These are phyloP conservation scores for Hemitrygon akajei DNA, from an alignment of 2,797 vertebrate species.

Conservation along the genomic window DNA sequence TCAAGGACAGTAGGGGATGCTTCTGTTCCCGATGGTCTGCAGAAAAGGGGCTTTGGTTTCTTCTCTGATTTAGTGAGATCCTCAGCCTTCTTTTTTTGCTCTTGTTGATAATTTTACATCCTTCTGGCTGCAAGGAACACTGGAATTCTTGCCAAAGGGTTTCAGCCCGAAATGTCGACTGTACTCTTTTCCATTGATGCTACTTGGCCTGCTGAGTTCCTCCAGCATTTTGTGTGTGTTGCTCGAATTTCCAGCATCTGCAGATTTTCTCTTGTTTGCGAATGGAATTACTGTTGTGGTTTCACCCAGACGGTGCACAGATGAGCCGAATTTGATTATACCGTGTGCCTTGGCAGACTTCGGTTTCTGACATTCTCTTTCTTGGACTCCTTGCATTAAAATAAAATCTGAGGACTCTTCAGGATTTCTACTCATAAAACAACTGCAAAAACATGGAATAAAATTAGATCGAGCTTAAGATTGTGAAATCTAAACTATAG, in stretches of 20 bases:
- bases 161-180: too few species aligned
- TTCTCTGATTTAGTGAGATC: not conserved
- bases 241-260: too few species aligned
- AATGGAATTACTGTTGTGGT: not conserved
- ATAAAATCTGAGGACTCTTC: too few species aligned
- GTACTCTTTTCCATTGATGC: too few species aligned
- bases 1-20: not conserved
- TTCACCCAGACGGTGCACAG: not conserved
- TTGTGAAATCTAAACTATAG: not conserved
- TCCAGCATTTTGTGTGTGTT: too few species aligned
- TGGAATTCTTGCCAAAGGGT: not conserved
- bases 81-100: not conserved
- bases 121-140: not conserved
- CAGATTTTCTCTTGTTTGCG: too few species aligned
- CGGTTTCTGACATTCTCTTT: not conserved
- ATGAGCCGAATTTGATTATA: not conserved
- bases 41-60: not conserved
- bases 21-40: not conserved
- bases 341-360: not conserved
- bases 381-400: not conserved
- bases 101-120: conserved; percentile 4
- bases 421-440: not conserved
- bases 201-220: too few species aligned
- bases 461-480: not conserved
- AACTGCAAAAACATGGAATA: not conserved